Evolutionary conservation across 2,113 vertebrate species (phyloP).

Genomic region (Notarius lentiginosus): DNA sequence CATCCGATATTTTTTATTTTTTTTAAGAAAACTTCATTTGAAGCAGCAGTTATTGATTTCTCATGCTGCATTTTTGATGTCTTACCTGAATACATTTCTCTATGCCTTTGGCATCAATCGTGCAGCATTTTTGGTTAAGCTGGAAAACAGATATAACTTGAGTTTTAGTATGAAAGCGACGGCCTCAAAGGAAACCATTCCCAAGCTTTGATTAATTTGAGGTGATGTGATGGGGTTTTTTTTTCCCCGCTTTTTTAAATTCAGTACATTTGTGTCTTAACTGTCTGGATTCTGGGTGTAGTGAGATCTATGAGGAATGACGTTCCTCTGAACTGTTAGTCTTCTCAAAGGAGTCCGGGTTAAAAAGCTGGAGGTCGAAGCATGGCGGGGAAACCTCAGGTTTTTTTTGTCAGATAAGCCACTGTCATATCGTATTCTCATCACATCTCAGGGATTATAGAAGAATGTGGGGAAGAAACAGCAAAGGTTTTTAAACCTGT

Average conservation of each 20-base stretch:
- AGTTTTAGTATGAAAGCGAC: neutral
- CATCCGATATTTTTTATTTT: neutral
- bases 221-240: constrained; percentile 14
- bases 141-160: neutral
- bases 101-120: neutral
- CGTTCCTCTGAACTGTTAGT: neutral
- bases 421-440: constrained; percentile 27
- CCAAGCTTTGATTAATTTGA: constrained; percentile 27
- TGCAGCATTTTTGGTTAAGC: neutral
- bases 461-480: neutral
- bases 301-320: neutral
- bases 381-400: neutral
- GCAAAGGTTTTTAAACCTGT: constrained; percentile 9
- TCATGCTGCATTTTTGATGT: neutral
- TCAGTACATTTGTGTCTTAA: constrained; percentile 22
- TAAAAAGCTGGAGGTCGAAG: constrained; percentile 27
- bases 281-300: neutral
- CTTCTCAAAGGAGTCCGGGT: constrained; percentile 12
- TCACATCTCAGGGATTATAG: constrained; percentile 32
- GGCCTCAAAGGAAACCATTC: neutral
- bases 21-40: neutral
- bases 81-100: neutral
- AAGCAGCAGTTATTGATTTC: neutral
- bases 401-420: neutral
- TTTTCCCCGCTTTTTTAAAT: neutral